A percentile compares a stretch with the other conserved stretches of the same genome.
phyloP scores from a whole-genome alignment of 2,797 vertebrate species.

The Catamblyrhynchus diadema region DNA sequence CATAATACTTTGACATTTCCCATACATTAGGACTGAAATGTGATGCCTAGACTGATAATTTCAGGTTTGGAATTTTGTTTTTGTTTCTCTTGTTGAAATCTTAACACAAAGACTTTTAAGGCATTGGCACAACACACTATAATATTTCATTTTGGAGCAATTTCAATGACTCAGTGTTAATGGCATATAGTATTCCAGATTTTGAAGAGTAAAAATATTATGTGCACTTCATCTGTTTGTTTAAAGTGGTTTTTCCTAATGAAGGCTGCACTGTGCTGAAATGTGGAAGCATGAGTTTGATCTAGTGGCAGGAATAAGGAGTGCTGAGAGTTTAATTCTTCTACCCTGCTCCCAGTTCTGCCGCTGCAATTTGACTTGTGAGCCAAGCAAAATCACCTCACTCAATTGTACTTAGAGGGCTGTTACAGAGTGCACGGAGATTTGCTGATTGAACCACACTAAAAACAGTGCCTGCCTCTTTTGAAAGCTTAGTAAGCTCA shows the following conservation, averaged over 20 bases:
- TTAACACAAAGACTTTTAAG: constrained; percentile 60
- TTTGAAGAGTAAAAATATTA: constrained; percentile 78
- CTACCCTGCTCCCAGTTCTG: background rate
- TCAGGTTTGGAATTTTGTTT: constrained; percentile 41
- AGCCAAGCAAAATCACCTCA: background rate
- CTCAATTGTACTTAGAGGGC: background rate
- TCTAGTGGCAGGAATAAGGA: background rate
- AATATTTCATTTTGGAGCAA: constrained; percentile 72
- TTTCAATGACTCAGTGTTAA: constrained; percentile 75
- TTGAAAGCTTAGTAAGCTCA: background rate
- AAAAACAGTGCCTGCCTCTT: background rate
- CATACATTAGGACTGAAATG: constrained; percentile 7
- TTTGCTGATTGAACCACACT: background rate
- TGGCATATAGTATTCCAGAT: constrained; percentile 74
- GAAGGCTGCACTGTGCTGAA: constrained; percentile 60
- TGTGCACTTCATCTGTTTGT: constrained; percentile 78
- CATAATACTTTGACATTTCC: constrained; percentile 23
- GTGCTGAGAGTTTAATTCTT: constrained; percentile 29
- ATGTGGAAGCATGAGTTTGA: background rate
- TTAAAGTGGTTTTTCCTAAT: constrained; percentile 71
- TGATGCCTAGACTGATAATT: constrained; percentile 3
- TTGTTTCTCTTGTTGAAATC: constrained; percentile 46
- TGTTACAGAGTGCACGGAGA: background rate
- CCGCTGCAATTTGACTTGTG: background rate
- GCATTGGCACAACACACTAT: constrained; percentile 61